A percentile compares a stretch with the other conserved stretches of the same genome.
Evolutionary conservation across 2,888 invertebrate genomes (phyloP).

Genomic region (Oscheius sp.): DNA sequence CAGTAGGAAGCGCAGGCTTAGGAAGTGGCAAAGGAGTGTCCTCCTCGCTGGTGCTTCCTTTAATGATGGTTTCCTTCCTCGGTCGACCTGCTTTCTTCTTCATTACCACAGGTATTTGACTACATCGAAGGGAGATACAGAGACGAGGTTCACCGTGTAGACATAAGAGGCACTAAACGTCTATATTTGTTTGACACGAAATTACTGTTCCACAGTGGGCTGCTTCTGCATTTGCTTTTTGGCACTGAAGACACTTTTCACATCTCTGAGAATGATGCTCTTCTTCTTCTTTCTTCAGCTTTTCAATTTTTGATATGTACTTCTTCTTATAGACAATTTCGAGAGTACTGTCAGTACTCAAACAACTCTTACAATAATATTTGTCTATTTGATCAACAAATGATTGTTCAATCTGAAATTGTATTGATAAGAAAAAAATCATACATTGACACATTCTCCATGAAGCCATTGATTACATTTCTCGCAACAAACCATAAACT

Average conservation of each 20-base stretch:
- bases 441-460: slow-evolving; percentile 85
- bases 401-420: slow-evolving; percentile 16
- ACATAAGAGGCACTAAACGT: slow-evolving; percentile 14
- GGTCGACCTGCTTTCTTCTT: slow-evolving; percentile 26
- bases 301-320: not conserved
- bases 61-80: not conserved
- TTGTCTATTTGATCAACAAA: slow-evolving; percentile 14
- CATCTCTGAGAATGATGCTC: slow-evolving; percentile 3
- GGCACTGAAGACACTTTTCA: not conserved
- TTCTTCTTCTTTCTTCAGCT: slow-evolving; percentile 11
- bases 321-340: slow-evolving; percentile 17
- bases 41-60: slow-evolving; percentile 3
- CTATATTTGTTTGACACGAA: not conserved
- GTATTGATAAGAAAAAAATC: not conserved
- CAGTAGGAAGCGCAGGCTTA: not conserved
- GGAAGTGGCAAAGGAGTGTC: not conserved
- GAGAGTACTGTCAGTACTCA: not conserved
- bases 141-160: not conserved
- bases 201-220: slow-evolving; percentile 9
- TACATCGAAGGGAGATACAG: slow-evolving; percentile 12
- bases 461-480: slow-evolving; percentile 98
- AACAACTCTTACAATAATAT: slow-evolving; percentile 22
- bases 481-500: slow-evolving; percentile 78
- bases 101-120: not conserved
- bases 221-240: not conserved